Evolutionary conservation across 2,888 invertebrate genomes (phyloP), one percentile per base, ranked within the genome.

Genomic region (Dexiosoma caninum): DNA sequence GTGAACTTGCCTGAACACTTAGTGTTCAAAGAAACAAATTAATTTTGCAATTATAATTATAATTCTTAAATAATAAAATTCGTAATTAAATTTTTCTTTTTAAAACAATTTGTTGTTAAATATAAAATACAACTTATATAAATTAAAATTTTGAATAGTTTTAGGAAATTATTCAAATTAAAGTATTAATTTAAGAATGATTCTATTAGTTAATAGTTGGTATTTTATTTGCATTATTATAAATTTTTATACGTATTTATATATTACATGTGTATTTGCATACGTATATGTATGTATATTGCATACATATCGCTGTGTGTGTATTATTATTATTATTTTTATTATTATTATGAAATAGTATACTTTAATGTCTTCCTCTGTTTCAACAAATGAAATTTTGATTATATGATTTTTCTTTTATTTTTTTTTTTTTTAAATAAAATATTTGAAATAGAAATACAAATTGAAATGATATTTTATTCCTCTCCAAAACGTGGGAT

Each of bases 281-380:
- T 27, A 27, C 6, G 27, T 27, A 27, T 6, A 6, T 5, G 27
- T 27, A 27, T 27, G 42, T 5, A n/a, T n/a, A n/a, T n/a, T n/a
- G n/a, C n/a, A n/a, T n/a, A n/a, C n/a, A n/a, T n/a, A n/a, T n/a
- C n/a, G n/a, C n/a, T n/a, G 40, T 40, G 5, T 40, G 16, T 46
- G 2, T 5, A 14, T 6, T 42, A 42, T 42, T 35, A 35, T 9
- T 35, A 35, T 35, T 35, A 35, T 16, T 16, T 16, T 14, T 16
- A 42, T 14, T 19, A 10, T 32, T 2, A 2, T 0, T 32, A 10
- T 32, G 9, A 35, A 64, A 51, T 69, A 35, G 46, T 32, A 79
- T 76, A 21, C 67, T 69, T 57, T 44, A n/a, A 81, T 64, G 81
- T 81, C 81, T 81, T 81, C 81, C 81, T 59, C 77, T 69, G 76